A percentile compares a stretch with the other conserved stretches of the same genome.
Conservation (phyloP, 2,888 invertebrate genomes). For the Esperia sulphurella region DNA sequence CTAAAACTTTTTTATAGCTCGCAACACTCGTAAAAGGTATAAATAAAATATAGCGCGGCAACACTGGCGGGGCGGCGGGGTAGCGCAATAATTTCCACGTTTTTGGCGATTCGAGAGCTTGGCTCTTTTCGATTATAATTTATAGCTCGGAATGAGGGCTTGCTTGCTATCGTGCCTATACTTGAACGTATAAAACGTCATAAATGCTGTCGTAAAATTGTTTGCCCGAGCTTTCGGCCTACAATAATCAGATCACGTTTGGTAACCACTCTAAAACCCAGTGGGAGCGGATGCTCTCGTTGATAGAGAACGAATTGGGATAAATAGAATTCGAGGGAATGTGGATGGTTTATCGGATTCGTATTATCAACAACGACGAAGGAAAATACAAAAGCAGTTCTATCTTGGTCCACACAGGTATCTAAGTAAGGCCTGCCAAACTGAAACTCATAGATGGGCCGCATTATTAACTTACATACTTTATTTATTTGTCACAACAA, state of each 20-base stretch:
- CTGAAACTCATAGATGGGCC: too few species aligned
- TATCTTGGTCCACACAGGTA: neutral
- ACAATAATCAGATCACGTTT: conserved; percentile 60
- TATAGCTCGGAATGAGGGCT: conserved; percentile 55
- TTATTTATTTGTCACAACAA: too few species aligned
- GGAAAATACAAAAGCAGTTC: neutral
- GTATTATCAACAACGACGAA: neutral
- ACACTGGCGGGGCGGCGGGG: conserved; percentile 49
- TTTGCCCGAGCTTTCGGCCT: conserved; percentile 40
- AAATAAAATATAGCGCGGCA: conserved; percentile 67
- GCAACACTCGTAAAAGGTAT: conserved; percentile 70
- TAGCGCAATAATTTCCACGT: conserved; percentile 66
- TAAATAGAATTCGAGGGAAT: conserved; percentile 5
- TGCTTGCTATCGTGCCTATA: conserved; percentile 33
- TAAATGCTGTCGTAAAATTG: conserved; percentile 70
- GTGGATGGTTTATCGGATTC: neutral
- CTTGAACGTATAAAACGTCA: conserved; percentile 50
- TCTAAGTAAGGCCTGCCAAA: neutral
- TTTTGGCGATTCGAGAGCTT: conserved; percentile 62
- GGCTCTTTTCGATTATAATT: conserved; percentile 72
- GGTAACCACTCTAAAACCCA: conserved; percentile 1
- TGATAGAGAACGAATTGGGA: conserved; percentile 9
- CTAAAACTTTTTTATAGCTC: conserved; percentile 70
- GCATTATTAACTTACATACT: too few species aligned
- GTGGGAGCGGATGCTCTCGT: neutral